Evolutionary conservation across 2,113 vertebrate species (phyloP).

Genomic region (Phrynocephalus versicolor): DNA sequence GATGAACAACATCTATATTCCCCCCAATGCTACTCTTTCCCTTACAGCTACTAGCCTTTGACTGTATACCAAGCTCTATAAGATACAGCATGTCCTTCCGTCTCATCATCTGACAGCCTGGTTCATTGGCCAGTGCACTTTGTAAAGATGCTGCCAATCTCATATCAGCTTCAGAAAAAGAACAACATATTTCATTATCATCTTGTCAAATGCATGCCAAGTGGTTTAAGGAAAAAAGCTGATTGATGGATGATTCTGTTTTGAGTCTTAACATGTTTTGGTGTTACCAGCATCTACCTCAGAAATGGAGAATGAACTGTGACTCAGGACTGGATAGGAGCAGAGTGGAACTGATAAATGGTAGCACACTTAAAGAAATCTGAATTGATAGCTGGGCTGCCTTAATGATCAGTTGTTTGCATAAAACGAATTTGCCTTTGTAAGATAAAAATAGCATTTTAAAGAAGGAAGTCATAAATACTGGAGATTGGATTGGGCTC

Average conservation of each 20-base stretch:
- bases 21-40: neutral
- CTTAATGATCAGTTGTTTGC: neutral
- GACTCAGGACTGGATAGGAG: neutral
- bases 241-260: constrained; percentile 20
- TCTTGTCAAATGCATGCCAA: constrained; percentile 16
- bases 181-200: constrained; percentile 10
- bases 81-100: neutral
- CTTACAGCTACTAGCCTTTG: neutral
- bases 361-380: neutral
- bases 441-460: neutral
- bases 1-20: neutral
- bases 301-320: neutral
- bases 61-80: neutral
- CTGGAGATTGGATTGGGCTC: neutral
- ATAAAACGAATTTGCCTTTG: neutral
- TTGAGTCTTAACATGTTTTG: neutral
- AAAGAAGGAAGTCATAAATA: neutral
- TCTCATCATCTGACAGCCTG: neutral
- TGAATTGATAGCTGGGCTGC: neutral
- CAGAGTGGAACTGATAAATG: neutral
- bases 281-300: neutral
- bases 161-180: neutral
- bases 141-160: neutral
- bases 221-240: neutral
- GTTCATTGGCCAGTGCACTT: neutral